Evolutionary conservation across 2,113 vertebrate species (phyloP), one percentile per base, ranked within the genome.

Genomic region (Glareola pratincola): DNA sequence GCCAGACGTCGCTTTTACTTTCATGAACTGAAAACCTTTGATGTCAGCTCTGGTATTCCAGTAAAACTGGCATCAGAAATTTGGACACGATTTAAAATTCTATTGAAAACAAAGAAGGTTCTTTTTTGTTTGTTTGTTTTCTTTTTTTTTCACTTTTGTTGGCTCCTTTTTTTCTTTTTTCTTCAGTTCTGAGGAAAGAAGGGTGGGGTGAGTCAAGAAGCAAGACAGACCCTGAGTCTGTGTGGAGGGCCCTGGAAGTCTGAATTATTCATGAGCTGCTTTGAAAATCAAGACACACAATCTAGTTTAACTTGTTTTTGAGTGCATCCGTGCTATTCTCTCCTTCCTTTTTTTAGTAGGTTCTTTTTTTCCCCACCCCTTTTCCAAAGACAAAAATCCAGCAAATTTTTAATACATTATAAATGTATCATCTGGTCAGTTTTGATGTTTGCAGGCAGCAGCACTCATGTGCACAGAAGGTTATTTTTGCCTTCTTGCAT

Each of bases 351-450:
- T 85, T 85, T 83, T 64, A 92, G 85, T 75, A 73, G 77, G 56
- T 51, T 76, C 48, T 78, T 20, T 24, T 50, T 69, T 72, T 83
- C 48, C 62, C 48, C 36, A 26, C 15, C 34, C 12, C 48, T 96
- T 92, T 91, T 95, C 72, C 82, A 90, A 93, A 97, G 85, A 94
- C 89, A 92, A 92, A 96, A 98, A 90, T 39, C 60, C 59, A 83
- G 80, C 12, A 45, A 75, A 77, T 97, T 94, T 95, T 97, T 96
- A 97, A 97, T 98, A 96, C 96, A 97, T 98, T 94, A 97, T 97
- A 90, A 97, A 86, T 94, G 77, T 74, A 85, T 73, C 81, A 51
- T 96, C 92, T 94, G 59, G 20, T 79, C 64, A 47, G 50, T 95
- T 85, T 41, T n/a, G 82, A 97, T 36, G 27, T 95, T 96, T 59